Conservation (phyloP, 2,888 invertebrate genomes). For the Orthonychiurus folsomi region DNA sequence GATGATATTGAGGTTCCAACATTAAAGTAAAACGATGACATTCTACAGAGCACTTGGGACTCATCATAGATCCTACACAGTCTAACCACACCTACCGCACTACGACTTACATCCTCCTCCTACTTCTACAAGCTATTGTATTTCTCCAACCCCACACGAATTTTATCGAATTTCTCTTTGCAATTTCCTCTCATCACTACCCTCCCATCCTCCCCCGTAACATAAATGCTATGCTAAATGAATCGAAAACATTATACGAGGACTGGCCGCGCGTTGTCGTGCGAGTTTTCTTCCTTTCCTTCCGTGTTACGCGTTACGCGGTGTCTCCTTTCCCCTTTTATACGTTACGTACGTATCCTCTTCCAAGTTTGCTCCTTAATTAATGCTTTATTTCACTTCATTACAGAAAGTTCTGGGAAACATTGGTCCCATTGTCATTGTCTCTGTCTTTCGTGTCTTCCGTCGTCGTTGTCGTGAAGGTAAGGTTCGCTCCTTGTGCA, state of each 20-base stretch:
- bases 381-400: not conserved
- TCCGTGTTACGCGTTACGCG: not conserved
- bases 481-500: too few relatives aligned
- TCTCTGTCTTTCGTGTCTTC: not conserved
- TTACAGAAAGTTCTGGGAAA: not conserved
- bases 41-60: not conserved
- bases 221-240: not conserved
- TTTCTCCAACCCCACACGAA: too few relatives aligned
- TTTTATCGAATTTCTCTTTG: constrained; percentile 1
- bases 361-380: constrained; percentile 6
- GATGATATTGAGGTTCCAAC: not conserved
- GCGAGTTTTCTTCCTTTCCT: not conserved
- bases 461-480: too few relatives aligned
- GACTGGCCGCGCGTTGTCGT: not conserved
- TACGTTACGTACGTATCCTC: not conserved
- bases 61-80: not conserved
- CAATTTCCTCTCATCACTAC: too few relatives aligned
- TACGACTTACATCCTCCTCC: too few relatives aligned
- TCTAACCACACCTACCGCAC: not conserved
- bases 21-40: constrained; percentile 1
- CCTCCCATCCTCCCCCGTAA: not conserved
- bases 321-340: not conserved
- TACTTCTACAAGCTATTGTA: too few relatives aligned
- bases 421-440: not conserved
- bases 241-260: constrained; percentile 5